These are phyloP conservation scores for Ormyrus labotus DNA, from an alignment of 2,888 invertebrate genomes.

Conservation along the genomic window DNA sequence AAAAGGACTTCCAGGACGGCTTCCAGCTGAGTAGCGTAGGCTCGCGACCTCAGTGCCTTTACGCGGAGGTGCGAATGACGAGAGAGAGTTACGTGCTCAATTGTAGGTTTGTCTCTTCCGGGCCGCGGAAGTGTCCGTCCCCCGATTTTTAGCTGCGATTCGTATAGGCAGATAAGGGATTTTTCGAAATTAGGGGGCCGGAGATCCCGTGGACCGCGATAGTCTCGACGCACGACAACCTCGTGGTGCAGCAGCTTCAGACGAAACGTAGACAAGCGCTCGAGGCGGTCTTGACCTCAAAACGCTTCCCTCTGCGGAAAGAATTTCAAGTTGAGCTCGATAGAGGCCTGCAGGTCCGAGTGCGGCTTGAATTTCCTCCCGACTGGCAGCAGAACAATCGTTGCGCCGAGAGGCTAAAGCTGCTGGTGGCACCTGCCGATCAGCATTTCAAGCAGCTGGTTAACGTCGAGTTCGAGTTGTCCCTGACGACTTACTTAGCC, in stretches of 20 bases:
- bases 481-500: constrained; percentile 35
- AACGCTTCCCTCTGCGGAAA: neutral
- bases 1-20: neutral
- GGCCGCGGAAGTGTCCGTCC: no score
- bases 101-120: constrained; percentile 36
- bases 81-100: constrained; percentile 48
- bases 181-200: constrained; percentile 30
- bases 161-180: neutral
- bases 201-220: constrained; percentile 41
- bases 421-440: constrained; percentile 35
- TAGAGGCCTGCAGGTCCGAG: constrained; percentile 4
- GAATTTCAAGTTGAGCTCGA: constrained; percentile 31
- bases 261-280: neutral
- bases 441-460: constrained; percentile 36
- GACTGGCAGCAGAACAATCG: constrained; percentile 11
- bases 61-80: constrained; percentile 36
- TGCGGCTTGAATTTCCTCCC: constrained; percentile 16
- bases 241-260: constrained; percentile 6
- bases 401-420: constrained; percentile 7
- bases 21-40: constrained; percentile 5
- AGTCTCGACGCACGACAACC: constrained; percentile 32
- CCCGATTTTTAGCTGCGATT: no score
- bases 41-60: constrained; percentile 37
- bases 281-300: neutral
- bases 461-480: constrained; percentile 43